Evolutionary conservation across 1,140 invertebrate species (phyloP).

Genomic region (Reticulitermes speratus): DNA sequence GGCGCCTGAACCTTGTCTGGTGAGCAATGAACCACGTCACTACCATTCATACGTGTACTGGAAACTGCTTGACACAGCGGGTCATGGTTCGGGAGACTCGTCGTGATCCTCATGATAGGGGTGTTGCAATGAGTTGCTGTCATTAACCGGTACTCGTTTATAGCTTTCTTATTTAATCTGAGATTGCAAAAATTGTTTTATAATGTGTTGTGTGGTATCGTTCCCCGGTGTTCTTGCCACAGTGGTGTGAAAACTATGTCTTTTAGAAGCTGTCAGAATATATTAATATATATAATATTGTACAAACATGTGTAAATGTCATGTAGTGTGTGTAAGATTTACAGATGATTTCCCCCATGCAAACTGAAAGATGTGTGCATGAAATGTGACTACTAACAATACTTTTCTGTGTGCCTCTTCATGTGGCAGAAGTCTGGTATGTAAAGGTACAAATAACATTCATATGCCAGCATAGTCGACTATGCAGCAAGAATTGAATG

Average conservation of each 20-base stretch:
- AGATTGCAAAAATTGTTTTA: constrained; percentile 25
- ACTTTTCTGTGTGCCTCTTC: neutral
- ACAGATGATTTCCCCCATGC: constrained; percentile 1
- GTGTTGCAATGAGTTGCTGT: neutral
- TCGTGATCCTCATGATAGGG: constrained; percentile 24
- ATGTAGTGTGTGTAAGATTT: constrained; percentile 24
- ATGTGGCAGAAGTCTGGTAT: neutral
- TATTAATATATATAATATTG: constrained; percentile 29
- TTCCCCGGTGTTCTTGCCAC: constrained; percentile 26
- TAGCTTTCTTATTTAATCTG: constrained; percentile 1
- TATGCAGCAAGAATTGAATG: too few species aligned
- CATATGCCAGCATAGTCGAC: too few species aligned
- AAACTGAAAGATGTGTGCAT: constrained; percentile 14
- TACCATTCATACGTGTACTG: constrained; percentile 31
- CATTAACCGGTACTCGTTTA: constrained; percentile 12
- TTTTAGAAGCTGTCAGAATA: constrained; percentile 30
- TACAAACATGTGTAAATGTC: constrained; percentile 29
- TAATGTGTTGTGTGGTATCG: constrained; percentile 22
- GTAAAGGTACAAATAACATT: neutral
- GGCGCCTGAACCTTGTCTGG: constrained; percentile 22
- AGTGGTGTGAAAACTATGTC: neutral
- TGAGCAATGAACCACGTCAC: constrained; percentile 21
- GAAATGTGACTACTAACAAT: constrained; percentile 19
- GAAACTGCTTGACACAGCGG: constrained; percentile 27
- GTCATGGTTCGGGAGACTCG: constrained; percentile 2